Conservation (phyloP, 2,797 vertebrate species). For the Rhinella marina region DNA sequence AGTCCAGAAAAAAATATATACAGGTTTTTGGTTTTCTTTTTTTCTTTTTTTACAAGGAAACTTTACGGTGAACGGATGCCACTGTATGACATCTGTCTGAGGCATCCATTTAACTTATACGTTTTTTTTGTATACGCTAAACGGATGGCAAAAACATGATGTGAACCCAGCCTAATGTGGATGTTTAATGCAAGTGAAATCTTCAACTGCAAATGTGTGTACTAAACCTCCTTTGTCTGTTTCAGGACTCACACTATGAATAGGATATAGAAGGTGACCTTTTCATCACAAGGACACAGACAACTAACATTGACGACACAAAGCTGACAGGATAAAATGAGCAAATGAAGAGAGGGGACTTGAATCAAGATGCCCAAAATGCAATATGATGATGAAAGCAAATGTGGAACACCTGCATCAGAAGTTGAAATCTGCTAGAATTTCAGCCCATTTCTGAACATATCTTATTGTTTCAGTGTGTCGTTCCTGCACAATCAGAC, state of each 20-base stretch:
- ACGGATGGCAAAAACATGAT: too few relatives aligned
- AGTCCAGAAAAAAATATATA: too few relatives aligned
- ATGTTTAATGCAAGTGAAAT: neutral
- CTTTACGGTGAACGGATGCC: too few relatives aligned
- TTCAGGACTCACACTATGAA: slow-evolving; percentile 82
- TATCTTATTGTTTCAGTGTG: slow-evolving; percentile 85
- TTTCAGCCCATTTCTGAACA: slow-evolving; percentile 83
- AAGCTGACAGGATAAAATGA: slow-evolving; percentile 85
- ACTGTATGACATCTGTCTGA: too few relatives aligned
- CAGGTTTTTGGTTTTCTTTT: too few relatives aligned
- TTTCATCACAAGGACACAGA: slow-evolving; percentile 89
- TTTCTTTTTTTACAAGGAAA: too few relatives aligned
- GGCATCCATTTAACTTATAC: too few relatives aligned
- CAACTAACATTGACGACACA: slow-evolving; percentile 88
- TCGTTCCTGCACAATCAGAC: slow-evolving; percentile 99
- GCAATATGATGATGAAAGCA: slow-evolving; percentile 84
- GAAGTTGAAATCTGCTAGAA: slow-evolving; percentile 78
- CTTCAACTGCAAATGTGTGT: neutral
- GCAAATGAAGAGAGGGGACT: slow-evolving; percentile 70
- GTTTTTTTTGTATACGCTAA: too few relatives aligned
- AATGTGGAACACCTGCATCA: slow-evolving; percentile 79
- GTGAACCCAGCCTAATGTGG: too few relatives aligned
- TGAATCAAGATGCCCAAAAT: slow-evolving; percentile 85
- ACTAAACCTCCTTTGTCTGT: slow-evolving; percentile 53
- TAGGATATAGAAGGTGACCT: slow-evolving; percentile 86